Percentiles rank a stretch among this genome's conserved stretches.
Evolutionary conservation across 2,797 vertebrate species (phyloP).

Genomic region (Sebastes trivittatus): DNA sequence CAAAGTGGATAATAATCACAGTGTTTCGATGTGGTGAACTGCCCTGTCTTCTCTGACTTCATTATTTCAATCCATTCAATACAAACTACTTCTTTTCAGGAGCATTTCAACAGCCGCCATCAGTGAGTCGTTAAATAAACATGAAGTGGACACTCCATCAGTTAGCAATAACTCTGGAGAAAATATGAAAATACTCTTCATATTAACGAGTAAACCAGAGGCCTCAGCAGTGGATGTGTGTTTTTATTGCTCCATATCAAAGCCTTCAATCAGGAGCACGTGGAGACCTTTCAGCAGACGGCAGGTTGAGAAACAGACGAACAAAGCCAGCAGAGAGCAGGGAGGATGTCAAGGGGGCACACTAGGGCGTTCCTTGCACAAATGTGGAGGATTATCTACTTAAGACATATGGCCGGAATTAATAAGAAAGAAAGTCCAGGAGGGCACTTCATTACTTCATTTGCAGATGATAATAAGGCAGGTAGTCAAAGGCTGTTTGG

Average conservation of each 20-base stretch:
- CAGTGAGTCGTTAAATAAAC: conserved; percentile 27
- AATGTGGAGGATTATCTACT: conserved; percentile 7
- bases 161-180: conserved; percentile 1
- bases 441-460: neutral
- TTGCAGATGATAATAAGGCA: conserved; percentile 13
- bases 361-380: neutral
- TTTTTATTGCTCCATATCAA: conserved; percentile 1
- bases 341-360: neutral
- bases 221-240: neutral
- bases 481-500: conserved; percentile 5
- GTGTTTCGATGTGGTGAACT: conserved; percentile 4
- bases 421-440: conserved; percentile 3
- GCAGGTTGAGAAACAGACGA: neutral
- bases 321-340: neutral
- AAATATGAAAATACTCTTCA: conserved; percentile 20
- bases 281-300: neutral
- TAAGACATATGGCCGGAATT: neutral
- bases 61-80: conserved; percentile 26
- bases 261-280: conserved; percentile 18
- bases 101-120: neutral
- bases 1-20: neutral
- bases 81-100: neutral
- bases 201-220: conserved; percentile 3
- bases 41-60: conserved; percentile 29
- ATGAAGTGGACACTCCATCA: conserved; percentile 16